A percentile compares a stretch with the other conserved stretches of the same genome.
Evolutionary conservation across 1,140 invertebrate species (phyloP).

Genomic region (Micrasema longulum): DNA sequence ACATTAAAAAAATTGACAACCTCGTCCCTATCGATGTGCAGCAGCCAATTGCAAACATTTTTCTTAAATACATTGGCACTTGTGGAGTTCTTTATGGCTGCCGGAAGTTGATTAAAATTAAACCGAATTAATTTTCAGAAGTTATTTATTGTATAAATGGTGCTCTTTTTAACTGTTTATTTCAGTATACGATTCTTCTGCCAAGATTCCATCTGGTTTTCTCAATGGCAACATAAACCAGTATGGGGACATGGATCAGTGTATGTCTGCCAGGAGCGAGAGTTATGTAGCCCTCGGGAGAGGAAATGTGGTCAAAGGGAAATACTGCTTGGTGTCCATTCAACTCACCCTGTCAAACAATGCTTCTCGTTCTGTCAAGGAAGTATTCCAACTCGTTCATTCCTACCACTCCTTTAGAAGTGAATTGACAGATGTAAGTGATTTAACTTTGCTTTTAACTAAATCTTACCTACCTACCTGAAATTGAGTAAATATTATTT

Average conservation of each 20-base stretch:
- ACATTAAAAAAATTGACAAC: too few relatives aligned
- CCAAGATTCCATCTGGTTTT: constrained; percentile 63
- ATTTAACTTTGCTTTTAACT: not conserved
- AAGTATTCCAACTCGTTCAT: constrained; percentile 70
- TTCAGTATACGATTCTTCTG: constrained; percentile 67
- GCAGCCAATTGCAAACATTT: too few relatives aligned
- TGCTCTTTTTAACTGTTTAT: too few relatives aligned
- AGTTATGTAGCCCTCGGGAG: constrained; percentile 55
- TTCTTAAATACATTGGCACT: too few relatives aligned
- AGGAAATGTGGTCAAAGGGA: constrained; percentile 66
- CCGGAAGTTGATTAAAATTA: not conserved
- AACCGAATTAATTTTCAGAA: too few relatives aligned
- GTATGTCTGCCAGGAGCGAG: constrained; percentile 57
- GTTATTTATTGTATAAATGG: too few relatives aligned
- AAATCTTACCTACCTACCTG: too few relatives aligned
- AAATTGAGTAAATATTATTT: not conserved
- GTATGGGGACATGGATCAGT: constrained; percentile 68
- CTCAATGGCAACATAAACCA: constrained; percentile 64
- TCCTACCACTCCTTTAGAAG: constrained; percentile 74
- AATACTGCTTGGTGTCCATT: constrained; percentile 74
- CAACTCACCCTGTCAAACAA: constrained; percentile 67
- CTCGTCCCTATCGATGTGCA: too few relatives aligned
- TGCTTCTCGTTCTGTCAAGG: constrained; percentile 65
- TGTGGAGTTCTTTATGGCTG: too few relatives aligned
- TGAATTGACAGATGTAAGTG: constrained; percentile 73